Evolutionary conservation across 2,888 invertebrate species (phyloP), one percentile per base, ranked within the genome.

Genomic region (Cephus spinipes): DNA sequence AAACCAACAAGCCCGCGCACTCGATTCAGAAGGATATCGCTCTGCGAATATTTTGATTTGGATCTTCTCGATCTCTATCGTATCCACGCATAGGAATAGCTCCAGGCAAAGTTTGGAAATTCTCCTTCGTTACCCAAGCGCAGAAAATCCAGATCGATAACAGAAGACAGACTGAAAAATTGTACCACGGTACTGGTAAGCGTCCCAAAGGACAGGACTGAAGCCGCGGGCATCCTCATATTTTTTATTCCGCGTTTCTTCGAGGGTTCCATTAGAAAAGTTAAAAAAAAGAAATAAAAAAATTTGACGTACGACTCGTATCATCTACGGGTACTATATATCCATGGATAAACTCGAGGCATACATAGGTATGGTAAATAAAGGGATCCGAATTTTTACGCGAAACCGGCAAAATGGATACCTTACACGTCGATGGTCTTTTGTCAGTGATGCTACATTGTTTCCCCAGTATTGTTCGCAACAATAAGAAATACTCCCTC

Each of bases 401-500:
- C 55, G 55, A 55, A 9, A 15, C 55, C 9, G 23, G 23, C 9
- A 55, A 55, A 55, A 55, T 55, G 55, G 31, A 69, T 73, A 68
- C 31, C 15, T 31, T 71, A 68, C 73, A 68, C 73, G 69, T 69
- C 76, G 85, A 82, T 83, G 82, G 77, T 73, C 87, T 86, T 87
- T 87, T 87, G 87, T 87, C 81, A 83, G 81, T 69, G 71, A n/a
- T 31, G 55, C 40, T 33, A 55, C 69, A 85, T 86, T 87, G 87
- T 86, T 86, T 86, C 84, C 81, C 77, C 68, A 30, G 78, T 79
- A 87, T 89, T 88, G 88, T 89, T 86, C 82, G 80, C 80, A 83
- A 85, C 84, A 85, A 85, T 84, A 79, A 82, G 80, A 77, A 68
- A 75, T 36, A 69, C 73, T 77, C 74, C 78, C 81, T 73, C 73